Percentiles rank a stretch among this genome's conserved stretches.
Evolutionary conservation across 2,797 vertebrate species (phyloP).

Genomic region (Arrhamphus sclerolepis): DNA sequence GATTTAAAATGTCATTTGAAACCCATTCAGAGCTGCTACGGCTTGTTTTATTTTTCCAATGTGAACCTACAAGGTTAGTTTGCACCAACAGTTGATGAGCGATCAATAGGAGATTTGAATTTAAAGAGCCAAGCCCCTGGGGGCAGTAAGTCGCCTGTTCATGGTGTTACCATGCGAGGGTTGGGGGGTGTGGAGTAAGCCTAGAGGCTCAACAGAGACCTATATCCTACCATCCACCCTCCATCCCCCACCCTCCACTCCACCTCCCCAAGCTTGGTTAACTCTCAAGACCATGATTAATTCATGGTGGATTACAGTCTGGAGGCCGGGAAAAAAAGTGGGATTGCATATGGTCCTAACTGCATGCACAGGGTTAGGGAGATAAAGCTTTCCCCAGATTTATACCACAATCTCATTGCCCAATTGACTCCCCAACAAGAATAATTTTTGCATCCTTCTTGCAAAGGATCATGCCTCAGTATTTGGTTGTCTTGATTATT

Average conservation of each 20-base stretch:
- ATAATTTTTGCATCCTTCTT: constrained; percentile 34
- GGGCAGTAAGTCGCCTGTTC: constrained; percentile 66
- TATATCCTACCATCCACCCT: constrained; percentile 65
- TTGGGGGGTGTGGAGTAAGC: constrained; percentile 65
- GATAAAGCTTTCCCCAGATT: constrained; percentile 77
- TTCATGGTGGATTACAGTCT: constrained; percentile 85
- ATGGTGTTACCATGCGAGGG: constrained; percentile 61
- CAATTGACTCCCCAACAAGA: constrained; percentile 32
- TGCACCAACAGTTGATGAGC: constrained; percentile 82
- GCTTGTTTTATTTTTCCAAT: constrained; percentile 78
- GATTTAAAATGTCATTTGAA: constrained; percentile 79
- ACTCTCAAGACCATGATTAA: constrained; percentile 85
- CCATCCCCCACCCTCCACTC: constrained; percentile 49
- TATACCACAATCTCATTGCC: constrained; percentile 58
- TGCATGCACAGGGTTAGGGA: constrained; percentile 64
- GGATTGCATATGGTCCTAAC: constrained; percentile 65
- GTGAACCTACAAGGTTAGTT: constrained; percentile 78
- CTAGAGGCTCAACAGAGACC: constrained; percentile 72
- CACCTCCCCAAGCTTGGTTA: constrained; percentile 79
- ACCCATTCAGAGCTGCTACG: constrained; percentile 66
- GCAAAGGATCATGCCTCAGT: constrained; percentile 41
- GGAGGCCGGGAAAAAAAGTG: constrained; percentile 68
- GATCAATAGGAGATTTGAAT: constrained; percentile 85
- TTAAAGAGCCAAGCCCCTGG: constrained; percentile 78
- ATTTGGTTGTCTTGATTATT: constrained; percentile 59